Percentiles rank a stretch among this genome's conserved stretches.
phyloP scores from a whole-genome alignment of 2,797 vertebrate genomes.

The Limnodromus scolopaceus region DNA sequence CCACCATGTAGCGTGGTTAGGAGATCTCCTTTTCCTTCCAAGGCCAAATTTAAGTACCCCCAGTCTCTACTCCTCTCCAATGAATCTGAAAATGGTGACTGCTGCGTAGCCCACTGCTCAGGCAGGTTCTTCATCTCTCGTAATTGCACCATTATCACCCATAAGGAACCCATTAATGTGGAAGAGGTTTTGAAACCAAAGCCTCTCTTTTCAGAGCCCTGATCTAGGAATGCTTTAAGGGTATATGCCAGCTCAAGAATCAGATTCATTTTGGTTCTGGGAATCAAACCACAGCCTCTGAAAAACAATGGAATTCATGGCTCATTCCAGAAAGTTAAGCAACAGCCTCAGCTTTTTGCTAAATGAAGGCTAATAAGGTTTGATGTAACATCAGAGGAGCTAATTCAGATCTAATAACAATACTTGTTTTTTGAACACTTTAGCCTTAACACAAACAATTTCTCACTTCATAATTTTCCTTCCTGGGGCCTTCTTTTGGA shows the following conservation, averaged over 20 bases:
- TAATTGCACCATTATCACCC: slow-evolving; percentile 49
- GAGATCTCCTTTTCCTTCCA: not conserved
- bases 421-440: slow-evolving; percentile 42
- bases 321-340: slow-evolving; percentile 71
- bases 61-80: not conserved
- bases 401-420: slow-evolving; percentile 67
- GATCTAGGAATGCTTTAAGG: slow-evolving; percentile 75
- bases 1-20: not conserved
- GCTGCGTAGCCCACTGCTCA: not conserved
- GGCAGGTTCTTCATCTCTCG: slow-evolving; percentile 21
- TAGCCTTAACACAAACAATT: slow-evolving; percentile 8
- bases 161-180: slow-evolving; percentile 72
- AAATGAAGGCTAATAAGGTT: slow-evolving; percentile 59
- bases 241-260: slow-evolving; percentile 74
- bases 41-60: not conserved
- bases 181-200: slow-evolving; percentile 67
- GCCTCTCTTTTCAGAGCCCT: slow-evolving; percentile 60
- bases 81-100: not conserved
- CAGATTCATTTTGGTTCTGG: slow-evolving; percentile 75
- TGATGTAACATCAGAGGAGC: slow-evolving; percentile 58
- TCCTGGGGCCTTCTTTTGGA: slow-evolving; percentile 39
- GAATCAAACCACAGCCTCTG: slow-evolving; percentile 71
- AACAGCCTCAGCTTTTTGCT: slow-evolving; percentile 60
- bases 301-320: slow-evolving; percentile 71
- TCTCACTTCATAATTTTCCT: slow-evolving; percentile 41